Evolutionary conservation across 1,140 invertebrate species (phyloP).

Genomic region (Drosophila navojoa): DNA sequence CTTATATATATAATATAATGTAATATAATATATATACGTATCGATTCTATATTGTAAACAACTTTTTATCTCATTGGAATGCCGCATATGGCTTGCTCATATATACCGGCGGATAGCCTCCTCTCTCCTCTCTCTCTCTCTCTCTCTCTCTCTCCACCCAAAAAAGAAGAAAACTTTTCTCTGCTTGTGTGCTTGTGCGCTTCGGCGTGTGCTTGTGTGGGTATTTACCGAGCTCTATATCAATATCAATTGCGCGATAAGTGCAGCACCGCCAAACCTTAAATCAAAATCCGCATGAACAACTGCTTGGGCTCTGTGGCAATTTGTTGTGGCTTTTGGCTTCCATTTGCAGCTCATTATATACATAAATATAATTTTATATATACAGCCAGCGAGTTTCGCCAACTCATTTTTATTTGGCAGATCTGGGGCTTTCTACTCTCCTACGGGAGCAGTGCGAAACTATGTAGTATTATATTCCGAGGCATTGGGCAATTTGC

Average conservation of each 20-base stretch:
- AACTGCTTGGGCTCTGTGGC: constrained; percentile 39
- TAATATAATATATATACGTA: constrained; percentile 41
- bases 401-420: constrained; percentile 55
- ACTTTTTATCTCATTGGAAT: constrained; percentile 75
- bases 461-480: not conserved
- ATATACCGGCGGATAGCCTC: constrained; percentile 14
- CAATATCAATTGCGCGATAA: constrained; percentile 70
- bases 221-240: constrained; percentile 22
- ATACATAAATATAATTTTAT: constrained; percentile 27
- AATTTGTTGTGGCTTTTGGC: constrained; percentile 53
- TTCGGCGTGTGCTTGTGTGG: not conserved
- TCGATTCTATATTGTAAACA: constrained; percentile 77
- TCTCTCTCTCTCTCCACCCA: not conserved
- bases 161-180: not conserved
- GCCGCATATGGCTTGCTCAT: constrained; percentile 51
- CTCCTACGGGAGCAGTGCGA: not conserved
- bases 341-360: constrained; percentile 59
- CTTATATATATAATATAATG: constrained; percentile 6
- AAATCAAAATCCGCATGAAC: constrained; percentile 67
- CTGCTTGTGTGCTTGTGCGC: not conserved
- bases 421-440: constrained; percentile 2
- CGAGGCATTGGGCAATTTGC: not conserved
- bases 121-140: no score
- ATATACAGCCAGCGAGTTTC: constrained; percentile 13
- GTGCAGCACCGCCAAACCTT: constrained; percentile 64